A percentile compares a stretch with the other conserved stretches of the same genome.
phyloP scores from a whole-genome alignment of 2,113 vertebrate species.

The Anthoscopus minutus region DNA sequence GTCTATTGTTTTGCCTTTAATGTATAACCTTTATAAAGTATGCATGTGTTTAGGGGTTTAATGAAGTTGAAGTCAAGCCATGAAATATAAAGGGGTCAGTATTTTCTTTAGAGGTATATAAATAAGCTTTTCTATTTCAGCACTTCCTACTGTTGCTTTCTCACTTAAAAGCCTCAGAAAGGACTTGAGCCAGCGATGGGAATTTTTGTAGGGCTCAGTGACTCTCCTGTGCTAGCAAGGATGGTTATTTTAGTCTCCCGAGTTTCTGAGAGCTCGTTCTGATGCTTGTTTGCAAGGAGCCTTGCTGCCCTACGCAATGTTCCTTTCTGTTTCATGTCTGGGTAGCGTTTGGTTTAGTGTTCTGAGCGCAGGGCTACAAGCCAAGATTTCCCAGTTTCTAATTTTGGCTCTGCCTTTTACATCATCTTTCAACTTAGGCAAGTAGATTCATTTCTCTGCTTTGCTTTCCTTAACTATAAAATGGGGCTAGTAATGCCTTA shows the following conservation, averaged over 20 bases:
- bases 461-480: slow-evolving; percentile 17
- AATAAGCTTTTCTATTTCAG: slow-evolving; percentile 1
- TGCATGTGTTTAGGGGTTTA: slow-evolving; percentile 12
- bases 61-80: slow-evolving; percentile 24
- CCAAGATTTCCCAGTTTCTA: slow-evolving; percentile 35
- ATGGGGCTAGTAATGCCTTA: slow-evolving; percentile 4
- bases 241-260: background rate
- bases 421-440: slow-evolving; percentile 18
- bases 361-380: slow-evolving; percentile 1
- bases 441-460: slow-evolving; percentile 38
- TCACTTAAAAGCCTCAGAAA: background rate
- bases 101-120: background rate
- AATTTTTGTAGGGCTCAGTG: background rate
- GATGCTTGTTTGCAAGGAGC: slow-evolving; percentile 33
- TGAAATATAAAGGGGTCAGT: background rate
- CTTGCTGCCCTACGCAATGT: background rate
- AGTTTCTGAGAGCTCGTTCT: background rate
- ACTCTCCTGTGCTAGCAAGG: background rate
- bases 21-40: slow-evolving; percentile 28
- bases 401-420: slow-evolving; percentile 37
- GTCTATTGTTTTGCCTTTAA: slow-evolving; percentile 12
- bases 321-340: slow-evolving; percentile 23
- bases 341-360: background rate
- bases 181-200: background rate
- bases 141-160: background rate